These are phyloP conservation scores for Ceratoteleas bidentatus DNA, from an alignment of 1,140 invertebrate genomes.

Conservation along the genomic window DNA sequence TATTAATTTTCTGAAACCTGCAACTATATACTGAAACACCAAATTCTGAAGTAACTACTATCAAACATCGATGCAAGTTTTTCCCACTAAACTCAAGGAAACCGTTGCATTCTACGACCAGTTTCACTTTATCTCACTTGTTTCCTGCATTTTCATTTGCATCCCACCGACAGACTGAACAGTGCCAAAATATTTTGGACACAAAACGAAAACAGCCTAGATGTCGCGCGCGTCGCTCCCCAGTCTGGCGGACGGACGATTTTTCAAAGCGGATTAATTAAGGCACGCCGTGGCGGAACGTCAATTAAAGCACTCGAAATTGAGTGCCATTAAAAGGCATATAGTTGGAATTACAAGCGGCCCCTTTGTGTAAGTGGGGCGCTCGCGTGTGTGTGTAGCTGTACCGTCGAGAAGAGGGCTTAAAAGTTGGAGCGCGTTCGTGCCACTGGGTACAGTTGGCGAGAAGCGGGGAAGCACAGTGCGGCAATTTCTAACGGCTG, in stretches of 20 bases:
- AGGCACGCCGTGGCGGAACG: constrained; percentile 70
- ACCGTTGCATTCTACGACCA: no score
- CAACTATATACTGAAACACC: no score
- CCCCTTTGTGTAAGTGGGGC: constrained; percentile 18
- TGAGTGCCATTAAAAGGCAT: constrained; percentile 75
- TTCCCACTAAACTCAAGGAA: no score
- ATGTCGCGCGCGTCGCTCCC: neutral
- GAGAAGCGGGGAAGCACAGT: no score
- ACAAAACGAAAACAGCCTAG: neutral
- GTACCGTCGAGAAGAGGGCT: constrained; percentile 61
- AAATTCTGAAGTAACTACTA: no score
- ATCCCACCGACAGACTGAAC: neutral
- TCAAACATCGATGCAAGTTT: no score
- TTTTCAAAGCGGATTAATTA: constrained; percentile 78
- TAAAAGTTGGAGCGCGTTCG: constrained; percentile 75
- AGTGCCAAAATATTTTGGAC: constrained; percentile 23
- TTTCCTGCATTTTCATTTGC: neutral
- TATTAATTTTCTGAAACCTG: no score
- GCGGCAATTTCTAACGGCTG: no score
- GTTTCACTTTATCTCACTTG: constrained; percentile 10
- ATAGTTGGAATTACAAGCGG: constrained; percentile 64
- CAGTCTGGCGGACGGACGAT: constrained; percentile 66
- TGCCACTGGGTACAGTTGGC: constrained; percentile 66
- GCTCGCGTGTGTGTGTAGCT: constrained; percentile 3
- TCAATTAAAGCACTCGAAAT: constrained; percentile 77